Percentiles rank a stretch among this genome's conserved stretches.
These are phyloP conservation scores for Papilio helenus DNA, from an alignment of 1,140 invertebrate genomes.

Conservation along the genomic window DNA sequence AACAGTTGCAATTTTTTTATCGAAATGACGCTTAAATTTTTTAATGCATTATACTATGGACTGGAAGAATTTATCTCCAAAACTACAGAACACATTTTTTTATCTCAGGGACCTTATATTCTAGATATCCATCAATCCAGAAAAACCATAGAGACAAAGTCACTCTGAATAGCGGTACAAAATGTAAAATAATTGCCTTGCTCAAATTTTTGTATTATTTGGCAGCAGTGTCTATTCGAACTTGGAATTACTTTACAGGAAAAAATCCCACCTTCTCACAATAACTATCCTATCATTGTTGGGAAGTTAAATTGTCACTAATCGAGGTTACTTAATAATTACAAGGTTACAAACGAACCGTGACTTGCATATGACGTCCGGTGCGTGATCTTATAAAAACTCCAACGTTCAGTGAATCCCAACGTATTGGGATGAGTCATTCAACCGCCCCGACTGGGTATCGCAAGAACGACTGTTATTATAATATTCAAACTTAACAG, in stretches of 20 bases:
- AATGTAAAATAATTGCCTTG: too few relatives aligned
- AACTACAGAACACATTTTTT: neutral
- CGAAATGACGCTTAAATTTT: neutral
- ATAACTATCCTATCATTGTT: constrained; percentile 9
- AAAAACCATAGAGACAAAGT: neutral
- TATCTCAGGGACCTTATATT: neutral
- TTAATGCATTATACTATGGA: neutral
- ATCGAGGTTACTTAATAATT: constrained; percentile 35
- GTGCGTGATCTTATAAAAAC: constrained; percentile 36
- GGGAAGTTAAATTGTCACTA: constrained; percentile 33
- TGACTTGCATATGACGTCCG: constrained; percentile 31
- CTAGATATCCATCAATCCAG: neutral
- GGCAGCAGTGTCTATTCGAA: neutral
- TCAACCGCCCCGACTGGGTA: neutral
- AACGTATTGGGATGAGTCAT: constrained; percentile 24
- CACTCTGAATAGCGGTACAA: too few relatives aligned
- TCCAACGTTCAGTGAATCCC: constrained; percentile 35
- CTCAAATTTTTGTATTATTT: neutral
- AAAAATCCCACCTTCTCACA: neutral
- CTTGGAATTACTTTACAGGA: neutral
- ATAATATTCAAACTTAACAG: neutral
- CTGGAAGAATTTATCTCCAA: neutral
- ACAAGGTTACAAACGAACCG: constrained; percentile 25
- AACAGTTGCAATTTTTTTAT: constrained; percentile 2
- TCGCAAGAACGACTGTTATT: neutral